Percentiles rank a stretch among this genome's conserved stretches.
phyloP scores from a whole-genome alignment of 92 coral and sea anemone species.

The Heteractis magnifica region DNA sequence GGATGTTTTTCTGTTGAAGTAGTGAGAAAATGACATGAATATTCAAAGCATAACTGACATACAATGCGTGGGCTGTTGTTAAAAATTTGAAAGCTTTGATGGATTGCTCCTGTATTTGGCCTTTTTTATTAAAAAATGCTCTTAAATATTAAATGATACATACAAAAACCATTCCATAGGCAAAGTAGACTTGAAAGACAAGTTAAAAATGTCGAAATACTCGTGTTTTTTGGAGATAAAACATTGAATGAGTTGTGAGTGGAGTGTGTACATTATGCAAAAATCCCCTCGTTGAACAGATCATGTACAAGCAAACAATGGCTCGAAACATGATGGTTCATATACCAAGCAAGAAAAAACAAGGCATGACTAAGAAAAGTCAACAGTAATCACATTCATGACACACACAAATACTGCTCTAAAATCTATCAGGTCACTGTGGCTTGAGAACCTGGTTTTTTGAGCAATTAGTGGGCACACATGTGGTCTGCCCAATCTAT shows the following conservation, averaged over 20 bases:
- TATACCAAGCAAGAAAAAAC: constrained; percentile 20
- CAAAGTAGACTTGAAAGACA: neutral
- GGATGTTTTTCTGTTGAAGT: neutral
- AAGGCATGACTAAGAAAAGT: neutral
- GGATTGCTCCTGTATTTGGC: constrained; percentile 33
- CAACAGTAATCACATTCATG: neutral
- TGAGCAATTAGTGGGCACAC: neutral
- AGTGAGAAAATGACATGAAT: constrained; percentile 31
- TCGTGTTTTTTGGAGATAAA: neutral
- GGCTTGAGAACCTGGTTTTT: constrained; percentile 10
- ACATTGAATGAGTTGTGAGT: constrained; percentile 41
- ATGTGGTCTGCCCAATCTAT: constrained; percentile 12
- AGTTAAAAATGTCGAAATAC: neutral
- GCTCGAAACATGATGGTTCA: constrained; percentile 36
- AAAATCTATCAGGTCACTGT: neutral
- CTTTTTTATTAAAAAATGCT: constrained; percentile 53
- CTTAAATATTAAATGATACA: constrained; percentile 37
- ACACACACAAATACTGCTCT: neutral
- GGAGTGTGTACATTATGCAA: constrained; percentile 73
- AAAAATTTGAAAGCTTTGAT: constrained; percentile 27
- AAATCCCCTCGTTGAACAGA: constrained; percentile 58
- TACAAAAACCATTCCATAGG: constrained; percentile 3
- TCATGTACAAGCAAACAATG: constrained; percentile 55
- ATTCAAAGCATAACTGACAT: constrained; percentile 26
- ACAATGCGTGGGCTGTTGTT: constrained; percentile 55